Percentiles rank a stretch among this genome's conserved stretches.
Conservation (phyloP, 2,113 vertebrate species). For the Cephalophus harveyi region DNA sequence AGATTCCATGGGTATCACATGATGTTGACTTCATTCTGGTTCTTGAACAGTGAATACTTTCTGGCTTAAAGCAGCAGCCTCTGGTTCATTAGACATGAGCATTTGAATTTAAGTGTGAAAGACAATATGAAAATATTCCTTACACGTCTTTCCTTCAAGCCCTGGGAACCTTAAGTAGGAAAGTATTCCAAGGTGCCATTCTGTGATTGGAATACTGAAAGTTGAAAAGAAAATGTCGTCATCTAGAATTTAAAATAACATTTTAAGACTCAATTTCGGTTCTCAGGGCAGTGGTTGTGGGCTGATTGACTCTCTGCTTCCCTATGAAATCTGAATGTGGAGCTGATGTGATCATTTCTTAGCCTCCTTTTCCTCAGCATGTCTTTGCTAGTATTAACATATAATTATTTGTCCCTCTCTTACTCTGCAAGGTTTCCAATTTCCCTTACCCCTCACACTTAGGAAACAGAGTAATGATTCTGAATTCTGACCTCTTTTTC, state of each 20-base stretch:
- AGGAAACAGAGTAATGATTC: neutral
- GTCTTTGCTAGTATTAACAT: neutral
- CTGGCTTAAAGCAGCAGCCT: slow-evolving; percentile 58
- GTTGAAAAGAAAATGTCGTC: neutral
- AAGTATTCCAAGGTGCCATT: slow-evolving; percentile 31
- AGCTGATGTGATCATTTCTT: neutral
- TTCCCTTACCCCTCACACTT: neutral
- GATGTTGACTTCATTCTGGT: slow-evolving; percentile 37
- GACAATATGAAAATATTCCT: slow-evolving; percentile 68
- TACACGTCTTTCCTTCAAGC: slow-evolving; percentile 45
- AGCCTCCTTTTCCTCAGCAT: neutral
- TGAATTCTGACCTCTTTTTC: neutral
- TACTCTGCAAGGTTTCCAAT: neutral
- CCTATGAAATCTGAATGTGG: neutral
- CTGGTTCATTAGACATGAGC: slow-evolving; percentile 65
- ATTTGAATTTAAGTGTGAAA: slow-evolving; percentile 66
- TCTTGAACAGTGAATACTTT: slow-evolving; percentile 50
- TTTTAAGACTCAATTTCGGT: neutral
- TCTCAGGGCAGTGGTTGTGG: neutral
- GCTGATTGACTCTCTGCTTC: neutral
- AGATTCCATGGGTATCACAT: neutral
- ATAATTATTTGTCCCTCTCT: neutral
- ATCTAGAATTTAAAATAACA: slow-evolving; percentile 13
- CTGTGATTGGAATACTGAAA: neutral
- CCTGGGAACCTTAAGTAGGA: slow-evolving; percentile 46